Percentiles rank a stretch among this genome's conserved stretches.
phyloP scores from a whole-genome alignment of 2,113 vertebrate genomes.

The Leucopsar rothschildi region DNA sequence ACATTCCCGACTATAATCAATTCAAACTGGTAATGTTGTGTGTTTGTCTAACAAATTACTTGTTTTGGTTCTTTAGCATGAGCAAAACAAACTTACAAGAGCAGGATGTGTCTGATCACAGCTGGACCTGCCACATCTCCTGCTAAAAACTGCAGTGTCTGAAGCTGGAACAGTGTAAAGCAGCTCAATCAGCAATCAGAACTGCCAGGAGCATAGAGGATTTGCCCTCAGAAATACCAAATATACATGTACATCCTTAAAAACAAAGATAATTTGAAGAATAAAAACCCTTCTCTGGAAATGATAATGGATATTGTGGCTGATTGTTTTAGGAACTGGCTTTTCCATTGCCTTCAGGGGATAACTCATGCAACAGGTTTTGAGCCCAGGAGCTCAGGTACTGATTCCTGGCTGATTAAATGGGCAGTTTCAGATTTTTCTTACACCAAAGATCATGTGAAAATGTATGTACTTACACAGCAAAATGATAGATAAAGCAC shows the following conservation, averaged over 20 bases:
- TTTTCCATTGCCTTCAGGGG: not conserved
- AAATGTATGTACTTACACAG: slow-evolving; percentile 83
- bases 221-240: not conserved
- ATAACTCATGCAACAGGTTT: not conserved
- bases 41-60: not conserved
- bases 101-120: not conserved
- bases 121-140: not conserved
- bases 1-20: not conserved
- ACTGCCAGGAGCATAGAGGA: not conserved
- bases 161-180: not conserved
- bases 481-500: slow-evolving; percentile 89
- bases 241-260: not conserved
- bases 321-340: not conserved
- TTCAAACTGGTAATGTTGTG: not conserved
- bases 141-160: not conserved
- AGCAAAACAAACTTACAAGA: not conserved
- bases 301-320: not conserved
- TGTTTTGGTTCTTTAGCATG: not conserved
- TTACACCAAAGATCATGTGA: not conserved
- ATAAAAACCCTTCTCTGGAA: not conserved
- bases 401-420: not conserved
- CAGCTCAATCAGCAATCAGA: not conserved
- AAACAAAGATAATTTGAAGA: not conserved
- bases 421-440: not conserved
- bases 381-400: not conserved